These are phyloP conservation scores for Hydra vulgaris DNA, from an alignment of 30 jellyfish, hydroid and myxozoan genomes.

Conservation along the genomic window DNA sequence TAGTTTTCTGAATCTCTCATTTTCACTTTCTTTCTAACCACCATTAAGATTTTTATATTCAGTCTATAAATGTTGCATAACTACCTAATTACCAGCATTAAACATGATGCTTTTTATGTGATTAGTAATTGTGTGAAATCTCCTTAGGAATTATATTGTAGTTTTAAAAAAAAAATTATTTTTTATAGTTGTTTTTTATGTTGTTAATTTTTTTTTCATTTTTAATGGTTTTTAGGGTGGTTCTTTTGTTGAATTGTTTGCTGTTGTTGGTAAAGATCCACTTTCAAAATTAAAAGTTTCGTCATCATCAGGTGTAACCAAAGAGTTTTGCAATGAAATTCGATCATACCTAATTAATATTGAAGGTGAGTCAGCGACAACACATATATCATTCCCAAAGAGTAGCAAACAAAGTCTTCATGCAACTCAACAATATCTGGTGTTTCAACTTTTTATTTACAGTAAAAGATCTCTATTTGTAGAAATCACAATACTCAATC, in stretches of 20 bases:
- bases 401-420: constrained; percentile 47
- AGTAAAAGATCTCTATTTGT: constrained; percentile 48
- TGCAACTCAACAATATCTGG: constrained; percentile 51
- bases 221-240: constrained; percentile 83
- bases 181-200: too few species aligned
- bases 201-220: too few species aligned
- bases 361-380: constrained; percentile 77
- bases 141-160: too few species aligned
- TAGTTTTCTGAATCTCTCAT: too few species aligned
- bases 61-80: too few species aligned
- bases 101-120: too few species aligned
- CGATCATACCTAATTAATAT: constrained; percentile 38
- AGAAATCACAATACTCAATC: constrained; percentile 33
- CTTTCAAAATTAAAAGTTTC: constrained; percentile 42
- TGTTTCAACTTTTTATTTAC: constrained; percentile 45
- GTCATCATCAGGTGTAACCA: constrained; percentile 49
- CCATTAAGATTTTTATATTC: too few species aligned
- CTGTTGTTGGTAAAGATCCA: constrained; percentile 67
- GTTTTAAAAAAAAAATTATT: too few species aligned
- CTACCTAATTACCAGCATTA: too few species aligned
- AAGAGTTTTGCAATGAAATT: constrained; percentile 57
- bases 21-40: too few species aligned
- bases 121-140: too few species aligned
- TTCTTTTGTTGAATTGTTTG: constrained; percentile 44
- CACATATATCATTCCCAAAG: constrained; percentile 65